Conservation (phyloP, 2,888 invertebrate species). For the Protonemura montana region DNA sequence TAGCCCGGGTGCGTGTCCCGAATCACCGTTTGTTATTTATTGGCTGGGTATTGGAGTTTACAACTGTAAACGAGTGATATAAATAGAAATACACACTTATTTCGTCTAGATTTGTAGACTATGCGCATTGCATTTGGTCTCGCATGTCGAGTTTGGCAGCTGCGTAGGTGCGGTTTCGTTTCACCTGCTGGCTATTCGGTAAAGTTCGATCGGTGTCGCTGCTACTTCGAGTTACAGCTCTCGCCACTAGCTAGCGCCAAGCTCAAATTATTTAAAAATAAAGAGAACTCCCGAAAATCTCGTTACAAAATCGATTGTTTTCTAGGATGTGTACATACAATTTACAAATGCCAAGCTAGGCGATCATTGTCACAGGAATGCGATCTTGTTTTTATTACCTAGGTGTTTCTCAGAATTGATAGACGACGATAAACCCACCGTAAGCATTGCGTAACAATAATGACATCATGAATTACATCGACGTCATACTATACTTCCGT, state of each 20-base stretch:
- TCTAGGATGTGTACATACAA: no score
- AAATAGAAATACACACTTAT: neutral
- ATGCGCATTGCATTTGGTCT: neutral
- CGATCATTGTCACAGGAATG: no score
- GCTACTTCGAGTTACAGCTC: neutral
- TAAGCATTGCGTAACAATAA: no score
- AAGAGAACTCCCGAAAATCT: no score
- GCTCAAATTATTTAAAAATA: no score
- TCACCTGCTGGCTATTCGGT: neutral
- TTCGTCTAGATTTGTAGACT: neutral
- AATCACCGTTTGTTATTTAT: neutral
- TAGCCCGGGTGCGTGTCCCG: neutral
- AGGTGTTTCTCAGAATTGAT: no score
- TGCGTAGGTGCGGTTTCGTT: neutral
- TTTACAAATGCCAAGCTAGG: no score
- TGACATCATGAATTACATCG: no score
- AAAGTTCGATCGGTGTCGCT: neutral
- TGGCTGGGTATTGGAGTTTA: neutral
- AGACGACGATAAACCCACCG: no score
- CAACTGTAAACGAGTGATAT: neutral
- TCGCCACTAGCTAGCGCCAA: neutral
- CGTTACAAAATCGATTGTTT: no score
- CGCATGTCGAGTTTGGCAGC: neutral
- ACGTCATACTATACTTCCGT: no score
- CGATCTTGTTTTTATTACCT: no score